Percentiles rank a stretch among this genome's conserved stretches.
phyloP scores from a whole-genome alignment of 2,113 vertebrate genomes.

The Bagarius yarrelli region DNA sequence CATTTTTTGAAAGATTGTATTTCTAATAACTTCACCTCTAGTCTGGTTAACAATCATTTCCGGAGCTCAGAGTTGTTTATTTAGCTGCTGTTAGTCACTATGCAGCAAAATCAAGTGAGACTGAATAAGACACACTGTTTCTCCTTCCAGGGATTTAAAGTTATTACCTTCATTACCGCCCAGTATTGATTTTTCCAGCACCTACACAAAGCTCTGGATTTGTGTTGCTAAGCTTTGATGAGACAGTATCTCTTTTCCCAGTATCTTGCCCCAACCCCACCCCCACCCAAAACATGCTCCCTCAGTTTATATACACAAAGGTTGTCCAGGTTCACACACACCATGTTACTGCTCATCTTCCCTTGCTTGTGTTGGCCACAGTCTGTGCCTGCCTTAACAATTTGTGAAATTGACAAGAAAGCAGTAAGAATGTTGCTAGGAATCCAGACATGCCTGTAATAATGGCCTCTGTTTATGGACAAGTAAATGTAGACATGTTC shows the following conservation, averaged over 20 bases:
- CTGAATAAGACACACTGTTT: neutral
- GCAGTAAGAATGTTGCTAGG: constrained; percentile 40
- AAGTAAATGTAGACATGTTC: constrained; percentile 62
- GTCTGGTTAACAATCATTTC: constrained; percentile 50
- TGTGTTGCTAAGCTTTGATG: constrained; percentile 63
- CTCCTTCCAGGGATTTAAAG: neutral
- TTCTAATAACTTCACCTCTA: constrained; percentile 19
- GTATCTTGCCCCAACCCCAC: constrained; percentile 45
- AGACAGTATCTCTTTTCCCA: constrained; percentile 71
- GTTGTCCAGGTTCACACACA: constrained; percentile 52
- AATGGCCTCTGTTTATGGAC: constrained; percentile 65
- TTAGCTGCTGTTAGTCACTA: neutral
- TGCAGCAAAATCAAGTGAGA: neutral
- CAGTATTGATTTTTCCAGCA: constrained; percentile 24
- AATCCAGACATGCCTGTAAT: constrained; percentile 61
- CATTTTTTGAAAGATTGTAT: neutral
- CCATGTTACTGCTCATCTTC: constrained; percentile 61
- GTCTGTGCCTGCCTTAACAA: constrained; percentile 72
- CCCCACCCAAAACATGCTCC: constrained; percentile 39
- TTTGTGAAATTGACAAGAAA: constrained; percentile 84
- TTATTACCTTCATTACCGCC: neutral
- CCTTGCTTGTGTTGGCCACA: constrained; percentile 68
- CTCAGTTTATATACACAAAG: neutral
- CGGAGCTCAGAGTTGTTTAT: constrained; percentile 26
- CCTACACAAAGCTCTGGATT: constrained; percentile 61